These are phyloP conservation scores for Lepilemur septentrionalis DNA, from an alignment of 2,797 vertebrate genomes.

Conservation along the genomic window DNA sequence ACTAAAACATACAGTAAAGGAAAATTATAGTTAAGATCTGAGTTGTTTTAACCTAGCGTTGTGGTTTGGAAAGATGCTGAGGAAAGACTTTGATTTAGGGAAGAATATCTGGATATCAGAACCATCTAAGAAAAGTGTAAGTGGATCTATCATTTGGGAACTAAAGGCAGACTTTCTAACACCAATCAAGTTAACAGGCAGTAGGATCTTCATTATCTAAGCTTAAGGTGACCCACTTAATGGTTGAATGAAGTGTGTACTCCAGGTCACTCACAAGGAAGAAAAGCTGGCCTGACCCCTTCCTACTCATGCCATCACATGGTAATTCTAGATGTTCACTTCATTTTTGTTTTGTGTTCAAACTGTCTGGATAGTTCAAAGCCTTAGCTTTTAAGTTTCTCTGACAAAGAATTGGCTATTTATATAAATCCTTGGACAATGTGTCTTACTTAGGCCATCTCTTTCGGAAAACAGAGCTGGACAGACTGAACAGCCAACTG, in stretches of 20 bases:
- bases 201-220: not conserved
- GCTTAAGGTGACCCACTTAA: not conserved
- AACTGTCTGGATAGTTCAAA: not conserved
- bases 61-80: not conserved
- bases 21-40: not conserved
- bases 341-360: not conserved
- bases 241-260: not conserved
- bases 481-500: not conserved
- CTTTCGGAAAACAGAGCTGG: not conserved
- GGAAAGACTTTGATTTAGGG: not conserved
- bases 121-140: not conserved
- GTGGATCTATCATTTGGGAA: not conserved
- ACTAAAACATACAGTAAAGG: not conserved
- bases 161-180: not conserved
- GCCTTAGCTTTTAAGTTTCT: not conserved
- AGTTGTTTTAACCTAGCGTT: not conserved
- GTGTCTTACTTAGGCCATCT: not conserved
- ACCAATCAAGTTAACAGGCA: not conserved
- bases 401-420: not conserved
- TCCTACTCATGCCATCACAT: not conserved
- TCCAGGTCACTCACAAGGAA: not conserved
- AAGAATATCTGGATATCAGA: not conserved
- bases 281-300: not conserved
- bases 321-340: not conserved
- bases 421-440: not conserved